Base-by-base conservation (phyloP, 2,888 invertebrate species). In the Tiphia femorata region DNA sequence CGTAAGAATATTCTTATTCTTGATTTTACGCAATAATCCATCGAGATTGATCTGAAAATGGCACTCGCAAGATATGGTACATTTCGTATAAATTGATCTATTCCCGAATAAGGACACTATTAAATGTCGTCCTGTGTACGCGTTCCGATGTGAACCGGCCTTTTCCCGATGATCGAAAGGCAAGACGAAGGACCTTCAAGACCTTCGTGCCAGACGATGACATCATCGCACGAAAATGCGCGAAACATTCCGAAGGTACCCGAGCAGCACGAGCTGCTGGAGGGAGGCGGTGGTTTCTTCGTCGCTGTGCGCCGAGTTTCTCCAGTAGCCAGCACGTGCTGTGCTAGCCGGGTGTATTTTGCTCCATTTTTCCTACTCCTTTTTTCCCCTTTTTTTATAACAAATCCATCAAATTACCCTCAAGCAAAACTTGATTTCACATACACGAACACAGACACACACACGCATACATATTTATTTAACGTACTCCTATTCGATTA, bases 321-420 rank as follows among this genome's bases (percentile, higher is more conserved):
- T 72, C 71, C 76, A 79, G 77, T 76, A 72, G 77, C 77, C 75
- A 77, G 78, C 79, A 78, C 77, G 79, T 79, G 79, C 78, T 78
- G 79, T 64, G 73, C 77, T 76, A 72, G 67, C 74, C 76, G 68
- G 74, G 54, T 47, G 64, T 50, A 55, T 60, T 62, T 64, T 58
- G 56, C 55, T 66, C 58, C 56, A 50, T 62, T 64, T 61, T 58
- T 49, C 48, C 55, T 61, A 30, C 17, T 35, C 21, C 37, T 50
- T 48, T 48, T 43, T 30, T 62, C 53, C 57, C 48, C 48, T 57
- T 54, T 49, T 62, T 50, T 62, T 27, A 27, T n/a, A 30, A 46
- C 16, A 55, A 44, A 29, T 19, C 25, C 41, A 17, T 37, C 20
- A 27, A 20, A 46, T 20, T 25, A 6, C 25, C n/a, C n/a, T n/a